A percentile compares a stretch with the other conserved stretches of the same genome.
These are phyloP conservation scores for Anableps anableps DNA, from an alignment of 2,797 vertebrate species.

Conservation along the genomic window DNA sequence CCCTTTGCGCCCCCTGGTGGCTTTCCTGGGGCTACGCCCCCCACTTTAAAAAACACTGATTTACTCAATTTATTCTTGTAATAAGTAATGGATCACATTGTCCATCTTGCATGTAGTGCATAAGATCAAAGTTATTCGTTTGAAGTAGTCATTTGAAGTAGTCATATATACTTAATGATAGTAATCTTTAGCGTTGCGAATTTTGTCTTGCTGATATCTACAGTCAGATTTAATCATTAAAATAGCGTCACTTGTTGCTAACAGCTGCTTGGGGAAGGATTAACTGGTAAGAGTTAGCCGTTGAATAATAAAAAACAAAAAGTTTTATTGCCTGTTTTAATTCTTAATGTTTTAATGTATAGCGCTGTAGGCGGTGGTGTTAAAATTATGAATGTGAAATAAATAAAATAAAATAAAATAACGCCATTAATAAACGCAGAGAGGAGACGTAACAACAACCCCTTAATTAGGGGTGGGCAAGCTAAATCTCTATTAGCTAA, in stretches of 20 bases:
- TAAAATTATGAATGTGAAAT: neutral
- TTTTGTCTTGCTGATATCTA: neutral
- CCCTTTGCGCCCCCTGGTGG: neutral
- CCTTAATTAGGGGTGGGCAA: neutral
- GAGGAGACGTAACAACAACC: neutral
- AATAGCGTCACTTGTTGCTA: constrained; percentile 12
- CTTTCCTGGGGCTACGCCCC: neutral
- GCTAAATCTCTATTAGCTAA: constrained; percentile 9
- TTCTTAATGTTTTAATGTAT: neutral
- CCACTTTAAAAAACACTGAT: neutral
- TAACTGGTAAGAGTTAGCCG: constrained; percentile 7
- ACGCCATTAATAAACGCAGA: neutral
- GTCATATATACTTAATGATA: too few relatives aligned
- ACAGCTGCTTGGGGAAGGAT: neutral
- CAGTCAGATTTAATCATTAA: constrained; percentile 37
- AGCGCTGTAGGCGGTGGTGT: neutral
- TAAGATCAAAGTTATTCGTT: neutral
- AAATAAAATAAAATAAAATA: neutral
- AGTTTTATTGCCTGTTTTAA: neutral
- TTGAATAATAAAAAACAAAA: neutral
- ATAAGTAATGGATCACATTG: neutral
- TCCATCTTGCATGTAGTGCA: neutral
- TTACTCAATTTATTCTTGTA: neutral
- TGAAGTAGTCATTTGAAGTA: too few relatives aligned
- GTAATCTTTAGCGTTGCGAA: neutral